Base-by-base conservation (phyloP, 2,888 invertebrate species). In the Cyrtodaria siliqua region DNA sequence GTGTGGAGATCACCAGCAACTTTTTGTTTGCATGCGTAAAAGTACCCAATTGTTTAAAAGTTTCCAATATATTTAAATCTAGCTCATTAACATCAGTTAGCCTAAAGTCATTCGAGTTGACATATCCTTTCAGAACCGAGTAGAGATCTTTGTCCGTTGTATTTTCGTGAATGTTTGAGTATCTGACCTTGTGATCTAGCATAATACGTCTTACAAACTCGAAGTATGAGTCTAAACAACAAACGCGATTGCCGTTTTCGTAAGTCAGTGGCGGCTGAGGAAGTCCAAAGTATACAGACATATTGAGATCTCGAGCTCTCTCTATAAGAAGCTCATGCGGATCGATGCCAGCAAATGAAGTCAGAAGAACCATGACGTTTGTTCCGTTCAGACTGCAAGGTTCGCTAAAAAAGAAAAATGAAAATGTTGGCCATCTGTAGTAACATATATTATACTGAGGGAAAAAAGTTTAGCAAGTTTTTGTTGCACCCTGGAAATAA, bases 231-330 rank as follows among this genome's bases (percentile, higher is more conserved):
- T 50, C 69, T 24, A 71, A 60, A 9, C 18, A 0, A 23, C 16
- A 9, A 20, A 33, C 44, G 9, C 20, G 4, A 9, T 24, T 14
- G 18, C 60, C 42, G 20, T 50, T 27, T 14, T 50, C 42, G 55
- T 53, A 57, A 23, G 12, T 8, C 3, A 59, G 2, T 14, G 86
- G 84, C 12, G 79, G 75, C 4, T 77, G 71, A 0, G 90, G 90
- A 40, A 89, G 63, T 3, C 89, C 89, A 40, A 90, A 83, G 70
- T 79, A 87, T 24, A 89, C 88, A 6, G 83, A 84, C 64, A 87
- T 83, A 63, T 88, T 88, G 49, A 66, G 68, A 9, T 64, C 42
- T n/a, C 59, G 57, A 20, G 90, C 90, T 18, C 53, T 73, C 18
- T 82, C 29, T 8, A 90, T 66, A 24, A 89, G 68, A 12, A 89